A percentile compares a stretch with the other conserved stretches of the same genome.
These are phyloP conservation scores for Umimayanthus chanpuru DNA, from an alignment of 92 coral and sea anemone genomes.

Conservation along the genomic window DNA sequence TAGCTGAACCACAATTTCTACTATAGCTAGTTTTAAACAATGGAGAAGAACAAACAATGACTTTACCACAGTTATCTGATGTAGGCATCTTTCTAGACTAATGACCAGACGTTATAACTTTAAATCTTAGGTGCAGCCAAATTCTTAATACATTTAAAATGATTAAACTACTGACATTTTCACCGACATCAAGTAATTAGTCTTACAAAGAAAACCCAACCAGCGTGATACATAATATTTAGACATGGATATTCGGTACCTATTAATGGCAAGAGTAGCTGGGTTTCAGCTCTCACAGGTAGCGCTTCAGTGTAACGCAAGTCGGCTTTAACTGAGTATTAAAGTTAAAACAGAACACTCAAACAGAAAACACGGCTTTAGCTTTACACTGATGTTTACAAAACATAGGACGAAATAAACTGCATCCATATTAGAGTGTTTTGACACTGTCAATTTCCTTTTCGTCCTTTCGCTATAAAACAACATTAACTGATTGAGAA, in stretches of 20 bases:
- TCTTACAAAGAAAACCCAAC: neutral
- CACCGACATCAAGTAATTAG: neutral
- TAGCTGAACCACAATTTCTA: neutral
- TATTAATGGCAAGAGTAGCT: too few relatives aligned
- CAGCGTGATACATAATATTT: neutral
- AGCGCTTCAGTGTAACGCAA: too few relatives aligned
- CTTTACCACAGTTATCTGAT: conserved; percentile 4
- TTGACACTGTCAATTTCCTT: neutral
- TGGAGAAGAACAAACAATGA: neutral
- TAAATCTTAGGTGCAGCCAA: neutral
- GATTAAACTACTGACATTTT: neutral
- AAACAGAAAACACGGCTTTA: neutral
- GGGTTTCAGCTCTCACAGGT: neutral
- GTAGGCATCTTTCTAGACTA: conserved; percentile 10
- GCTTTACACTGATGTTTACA: neutral
- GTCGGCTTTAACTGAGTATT: too few relatives aligned
- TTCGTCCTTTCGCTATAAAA: neutral
- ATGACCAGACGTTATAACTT: neutral
- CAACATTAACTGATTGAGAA: neutral
- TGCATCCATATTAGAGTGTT: neutral
- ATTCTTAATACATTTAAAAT: neutral
- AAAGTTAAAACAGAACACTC: too few relatives aligned
- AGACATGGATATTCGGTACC: neutral
- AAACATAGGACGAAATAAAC: neutral
- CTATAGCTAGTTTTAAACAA: neutral